A percentile compares a stretch with the other conserved stretches of the same genome.
Evolutionary conservation across 2,888 invertebrate species (phyloP).

Genomic region (Caenorhabditis afra): DNA sequence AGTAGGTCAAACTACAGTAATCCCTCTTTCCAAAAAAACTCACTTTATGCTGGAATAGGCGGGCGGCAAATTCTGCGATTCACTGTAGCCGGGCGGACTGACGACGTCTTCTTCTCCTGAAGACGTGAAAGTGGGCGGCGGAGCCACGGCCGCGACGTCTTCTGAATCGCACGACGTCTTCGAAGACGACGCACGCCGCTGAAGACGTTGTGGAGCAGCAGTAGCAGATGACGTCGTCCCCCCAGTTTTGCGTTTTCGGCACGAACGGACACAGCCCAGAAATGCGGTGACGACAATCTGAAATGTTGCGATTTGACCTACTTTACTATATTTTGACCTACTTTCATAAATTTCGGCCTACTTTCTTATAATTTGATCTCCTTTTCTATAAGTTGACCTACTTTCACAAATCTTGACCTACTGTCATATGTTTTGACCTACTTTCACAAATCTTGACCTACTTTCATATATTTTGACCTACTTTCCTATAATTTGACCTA

Average conservation of each 20-base stretch:
- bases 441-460: too few species aligned
- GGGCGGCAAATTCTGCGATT: slow-evolving; percentile 16
- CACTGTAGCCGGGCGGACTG: slow-evolving; percentile 19
- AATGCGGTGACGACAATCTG: slow-evolving; percentile 35
- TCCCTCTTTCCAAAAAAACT: not conserved
- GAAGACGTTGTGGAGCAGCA: not conserved
- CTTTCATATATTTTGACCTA: too few species aligned
- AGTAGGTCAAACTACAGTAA: not conserved
- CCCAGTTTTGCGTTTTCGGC: not conserved
- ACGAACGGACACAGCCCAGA: slow-evolving; percentile 23
- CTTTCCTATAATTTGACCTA: too few species aligned
- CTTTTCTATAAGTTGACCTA: too few species aligned
- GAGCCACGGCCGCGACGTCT: not conserved
- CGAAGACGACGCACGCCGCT: not conserved
- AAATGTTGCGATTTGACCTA: not conserved
- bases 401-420: too few species aligned
- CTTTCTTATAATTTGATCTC: too few species aligned
- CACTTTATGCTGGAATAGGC: slow-evolving; percentile 25
- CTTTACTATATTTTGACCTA: too few species aligned
- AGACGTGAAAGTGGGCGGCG: slow-evolving; percentile 4
- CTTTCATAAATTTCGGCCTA: too few species aligned
- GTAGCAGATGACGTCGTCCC: not conserved
- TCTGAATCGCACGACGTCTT: too few species aligned
- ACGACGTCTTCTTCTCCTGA: slow-evolving; percentile 15
- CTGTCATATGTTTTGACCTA: too few species aligned